These are phyloP conservation scores for Chouioia cunea DNA, from an alignment of 2,888 invertebrate genomes.

Conservation along the genomic window DNA sequence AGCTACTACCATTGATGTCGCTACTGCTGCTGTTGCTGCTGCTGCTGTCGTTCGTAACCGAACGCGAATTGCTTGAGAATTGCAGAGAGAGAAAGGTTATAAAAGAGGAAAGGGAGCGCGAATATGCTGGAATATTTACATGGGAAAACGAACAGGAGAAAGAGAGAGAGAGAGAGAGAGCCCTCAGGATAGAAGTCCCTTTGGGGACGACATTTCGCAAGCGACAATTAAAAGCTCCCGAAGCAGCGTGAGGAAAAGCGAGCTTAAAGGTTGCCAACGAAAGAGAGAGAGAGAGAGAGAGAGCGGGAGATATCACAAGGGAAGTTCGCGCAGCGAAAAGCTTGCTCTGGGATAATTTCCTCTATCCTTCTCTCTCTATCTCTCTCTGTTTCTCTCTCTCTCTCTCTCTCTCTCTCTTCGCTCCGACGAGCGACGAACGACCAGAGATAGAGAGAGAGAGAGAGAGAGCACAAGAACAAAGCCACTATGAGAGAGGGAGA, in stretches of 20 bases:
- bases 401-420: slow-evolving; percentile 2
- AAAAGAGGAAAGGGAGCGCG: no score
- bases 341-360: background rate
- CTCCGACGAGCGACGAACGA: slow-evolving; percentile 37
- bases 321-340: slow-evolving; percentile 8
- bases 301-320: no score
- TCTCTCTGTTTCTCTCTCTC: slow-evolving; percentile 12
- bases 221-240: slow-evolving; percentile 31
- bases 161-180: background rate
- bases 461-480: slow-evolving; percentile 26
- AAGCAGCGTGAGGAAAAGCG: slow-evolving; percentile 7
- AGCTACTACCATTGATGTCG: no score
- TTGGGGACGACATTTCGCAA: no score
- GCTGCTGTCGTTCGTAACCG: no score
- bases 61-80: no score
- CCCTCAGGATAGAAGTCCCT: slow-evolving; percentile 16
- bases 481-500: slow-evolving; percentile 42
- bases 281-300: no score
- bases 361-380: slow-evolving; percentile 11
- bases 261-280: slow-evolving; percentile 5
- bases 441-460: slow-evolving; percentile 35
- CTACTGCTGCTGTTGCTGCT: no score
- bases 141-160: no score
- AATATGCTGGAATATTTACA: no score
- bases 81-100: no score